Base-by-base conservation (phyloP, 1,140 invertebrate genomes). In the Caenorhabditis elegans region DNA sequence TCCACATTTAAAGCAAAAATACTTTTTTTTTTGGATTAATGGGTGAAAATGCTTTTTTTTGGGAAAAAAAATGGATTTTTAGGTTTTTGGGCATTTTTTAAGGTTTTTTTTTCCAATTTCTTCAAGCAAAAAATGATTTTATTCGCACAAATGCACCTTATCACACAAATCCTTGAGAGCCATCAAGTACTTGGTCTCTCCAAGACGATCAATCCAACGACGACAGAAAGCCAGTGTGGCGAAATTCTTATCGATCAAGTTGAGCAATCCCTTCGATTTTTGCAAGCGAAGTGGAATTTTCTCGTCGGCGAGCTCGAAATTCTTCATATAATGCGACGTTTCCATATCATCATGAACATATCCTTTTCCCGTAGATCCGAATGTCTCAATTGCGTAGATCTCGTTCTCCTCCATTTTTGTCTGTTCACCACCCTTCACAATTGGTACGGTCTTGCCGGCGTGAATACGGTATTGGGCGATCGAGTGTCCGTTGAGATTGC, bases 251-350 rank as follows among this genome's bases (percentile, higher is more conserved):
- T 98, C 98, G 87, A 99, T 98, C n/a, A 94, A 92, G 89, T 94
- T 95, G 55, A 99, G 91, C 10, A 99, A 92, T 80, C 94, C 93
- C 90, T 98, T 98, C 1, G 76, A 77, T 19, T 77, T 77, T 19
- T 77, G 76, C 28, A 77, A 31, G 28, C 87, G 39, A 34, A 88
- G 80, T 11, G 87, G 86, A 78, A 88, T 84, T 28, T 88, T 83
- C 51, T 87, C 86, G 26, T 87, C 94, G 96, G 81, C 94, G 94
- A 90, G 94, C 87, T 99, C 96, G 91, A 95, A 99, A 90, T 97
- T 97, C 90, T 98, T 99, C 97, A 99, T 99, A 89, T 99, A 99
- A 92, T 99, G 98, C 36, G 96, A 98, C 83, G 94, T 95, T 88
- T 99, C 97, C 94, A 98, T 96, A 90, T 99, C 98, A 90, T 99